Evolutionary conservation across 2,888 invertebrate genomes (phyloP), one percentile per base, ranked within the genome.

Genomic region (Pogonocherus hispidulus): DNA sequence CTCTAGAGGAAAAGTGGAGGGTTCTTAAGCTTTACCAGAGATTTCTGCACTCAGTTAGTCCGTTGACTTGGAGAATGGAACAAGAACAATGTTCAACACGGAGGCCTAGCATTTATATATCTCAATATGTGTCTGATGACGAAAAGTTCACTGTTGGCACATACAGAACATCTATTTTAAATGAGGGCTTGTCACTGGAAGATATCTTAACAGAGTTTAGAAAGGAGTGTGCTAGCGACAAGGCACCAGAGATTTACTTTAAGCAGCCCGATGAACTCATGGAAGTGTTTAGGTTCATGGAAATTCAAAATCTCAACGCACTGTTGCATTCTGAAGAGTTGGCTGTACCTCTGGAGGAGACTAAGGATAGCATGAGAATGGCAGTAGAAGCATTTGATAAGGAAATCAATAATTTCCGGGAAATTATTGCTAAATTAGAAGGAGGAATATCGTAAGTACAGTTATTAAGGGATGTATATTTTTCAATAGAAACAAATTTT

Each of bases 21-120:
- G 84, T 88, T 51, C 89, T 89, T 66, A 91, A 90, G 80, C 89
- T 90, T 82, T 92, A 91, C 81, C 91, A 91, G 60, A 87, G 89
- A 76, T 92, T 92, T 84, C 84, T 92, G n/a, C 90, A 89, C 81
- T 87, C 89, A 16, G 83, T 92, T n/a, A 90, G 91, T 41, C 91
- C 91, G 1, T 86, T 89, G 46, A 84, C 86, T 23, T 91, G 91
- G 91, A 86, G 90, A 20, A 80, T 82, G 44, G 83, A 86, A 69
- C 52, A 67, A n/a, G 35, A 63, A 35, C 14, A 1, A 14, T 5
- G 14, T 6, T 6, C 14, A 1, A 23, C 23, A 4, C 27, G 23
- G 0, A 66, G 66, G 32, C 9, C 16, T 23, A 55, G 55, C n/a
- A 16, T 44, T 18, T 37, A 22, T 9, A 16, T 44, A n/a, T 1